These are phyloP conservation scores for Excalfactoria chinensis DNA, from an alignment of 2,113 vertebrate species.

Conservation along the genomic window DNA sequence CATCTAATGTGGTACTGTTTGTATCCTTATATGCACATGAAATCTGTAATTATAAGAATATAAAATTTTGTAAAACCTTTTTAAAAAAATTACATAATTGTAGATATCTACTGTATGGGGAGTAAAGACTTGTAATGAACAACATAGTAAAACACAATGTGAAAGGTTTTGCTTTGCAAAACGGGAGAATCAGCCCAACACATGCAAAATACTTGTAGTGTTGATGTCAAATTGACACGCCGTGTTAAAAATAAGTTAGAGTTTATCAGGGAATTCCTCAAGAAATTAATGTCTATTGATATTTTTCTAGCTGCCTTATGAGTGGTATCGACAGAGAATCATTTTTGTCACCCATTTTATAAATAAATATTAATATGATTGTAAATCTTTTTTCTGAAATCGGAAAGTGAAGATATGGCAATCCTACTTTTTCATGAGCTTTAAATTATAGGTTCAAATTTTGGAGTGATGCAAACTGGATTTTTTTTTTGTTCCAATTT, in stretches of 20 bases:
- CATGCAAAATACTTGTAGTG: not conserved
- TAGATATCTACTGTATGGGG: not conserved
- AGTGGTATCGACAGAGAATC: rapidly evolving
- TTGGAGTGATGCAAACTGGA: not conserved
- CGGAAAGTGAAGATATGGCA: not conserved
- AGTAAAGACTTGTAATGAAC: not conserved
- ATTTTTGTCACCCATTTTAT: not conserved
- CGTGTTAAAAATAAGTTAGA: not conserved
- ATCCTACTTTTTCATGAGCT: not conserved
- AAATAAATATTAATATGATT: not conserved
- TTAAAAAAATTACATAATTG: not conserved
- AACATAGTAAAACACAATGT: rapidly evolving
- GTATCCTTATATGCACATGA: not conserved
- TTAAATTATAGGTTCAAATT: not conserved
- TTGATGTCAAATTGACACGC: not conserved
- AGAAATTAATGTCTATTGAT: not conserved
- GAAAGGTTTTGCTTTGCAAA: not conserved
- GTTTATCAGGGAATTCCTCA: not conserved
- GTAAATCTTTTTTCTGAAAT: not conserved
- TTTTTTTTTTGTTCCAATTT: not conserved
- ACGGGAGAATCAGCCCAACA: not conserved
- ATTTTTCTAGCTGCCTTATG: not conserved
- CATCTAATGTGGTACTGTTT: not conserved
- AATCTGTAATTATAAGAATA: not conserved
- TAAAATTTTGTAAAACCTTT: not conserved